These are phyloP conservation scores for Campoplex capitator DNA, from an alignment of 2,888 invertebrate genomes.

Conservation along the genomic window DNA sequence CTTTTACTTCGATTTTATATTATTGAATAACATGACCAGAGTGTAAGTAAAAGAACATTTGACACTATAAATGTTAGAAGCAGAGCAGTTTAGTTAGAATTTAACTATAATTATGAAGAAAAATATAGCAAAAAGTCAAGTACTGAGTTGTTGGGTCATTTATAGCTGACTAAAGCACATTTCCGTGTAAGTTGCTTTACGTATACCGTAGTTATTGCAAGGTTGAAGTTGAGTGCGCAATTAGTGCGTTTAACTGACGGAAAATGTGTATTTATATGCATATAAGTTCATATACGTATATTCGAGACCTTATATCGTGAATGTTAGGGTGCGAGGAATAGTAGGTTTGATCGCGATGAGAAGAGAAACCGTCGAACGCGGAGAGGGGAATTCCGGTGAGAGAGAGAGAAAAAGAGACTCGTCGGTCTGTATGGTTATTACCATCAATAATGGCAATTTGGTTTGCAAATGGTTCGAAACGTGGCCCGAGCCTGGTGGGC, in stretches of 20 bases:
- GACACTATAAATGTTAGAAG: background rate
- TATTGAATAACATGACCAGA: background rate
- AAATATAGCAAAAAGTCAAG: background rate
- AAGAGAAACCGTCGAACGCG: constrained; percentile 46
- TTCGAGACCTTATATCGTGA: constrained; percentile 29
- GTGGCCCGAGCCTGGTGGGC: constrained; percentile 70
- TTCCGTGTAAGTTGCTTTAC: background rate
- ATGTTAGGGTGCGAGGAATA: constrained; percentile 15
- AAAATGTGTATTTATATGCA: background rate
- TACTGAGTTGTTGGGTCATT: background rate
- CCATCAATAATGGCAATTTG: constrained; percentile 84
- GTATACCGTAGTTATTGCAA: constrained; percentile 3
- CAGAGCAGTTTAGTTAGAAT: no score
- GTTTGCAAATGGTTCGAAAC: constrained; percentile 82
- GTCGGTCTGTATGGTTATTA: constrained; percentile 82
- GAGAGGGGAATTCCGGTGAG: constrained; percentile 61
- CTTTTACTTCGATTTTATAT: background rate
- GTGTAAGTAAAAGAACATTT: background rate
- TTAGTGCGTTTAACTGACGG: constrained; percentile 14
- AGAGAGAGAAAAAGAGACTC: constrained; percentile 69
- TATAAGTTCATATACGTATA: background rate
- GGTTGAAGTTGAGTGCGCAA: constrained; percentile 43
- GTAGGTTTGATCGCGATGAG: constrained; percentile 45
- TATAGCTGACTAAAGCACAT: background rate
- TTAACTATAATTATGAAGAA: background rate